A percentile compares a stretch with the other conserved stretches of the same genome.
Conservation (phyloP, 2,888 invertebrate genomes). For the Congeria kusceri region DNA sequence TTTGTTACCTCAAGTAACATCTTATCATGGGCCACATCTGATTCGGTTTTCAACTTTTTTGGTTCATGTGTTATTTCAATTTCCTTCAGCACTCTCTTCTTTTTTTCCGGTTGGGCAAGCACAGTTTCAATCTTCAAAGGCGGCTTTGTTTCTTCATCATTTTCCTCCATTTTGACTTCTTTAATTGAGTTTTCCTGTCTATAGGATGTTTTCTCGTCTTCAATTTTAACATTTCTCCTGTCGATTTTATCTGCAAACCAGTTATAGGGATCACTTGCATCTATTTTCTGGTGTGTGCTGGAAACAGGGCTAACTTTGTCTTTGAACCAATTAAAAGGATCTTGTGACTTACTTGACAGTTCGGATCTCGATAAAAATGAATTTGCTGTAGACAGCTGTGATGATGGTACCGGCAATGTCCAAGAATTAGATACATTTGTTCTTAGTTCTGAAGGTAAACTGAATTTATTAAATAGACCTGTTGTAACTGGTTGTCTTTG, state of each 20-base stretch:
- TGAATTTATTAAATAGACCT: too few species aligned
- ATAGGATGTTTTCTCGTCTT: neutral
- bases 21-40: neutral
- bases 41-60: neutral
- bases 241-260: constrained; percentile 5
- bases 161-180: constrained; percentile 32
- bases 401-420: too few species aligned
- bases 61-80: neutral
- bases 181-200: constrained; percentile 23
- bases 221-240: neutral
- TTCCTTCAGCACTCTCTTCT: neutral
- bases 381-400: too few species aligned
- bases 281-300: neutral
- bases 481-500: too few species aligned
- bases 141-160: constrained; percentile 8
- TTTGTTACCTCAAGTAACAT: neutral
- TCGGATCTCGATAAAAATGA: too few species aligned
- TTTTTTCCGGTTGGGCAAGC: neutral
- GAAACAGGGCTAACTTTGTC: constrained; percentile 20
- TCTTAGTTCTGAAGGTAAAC: too few species aligned
- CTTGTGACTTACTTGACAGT: constrained; percentile 7
- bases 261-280: neutral
- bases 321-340: constrained; percentile 50
- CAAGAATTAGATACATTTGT: too few species aligned
- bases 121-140: neutral